Evolutionary conservation across 2,888 invertebrate genomes (phyloP).

Genomic region (Junonia oenone): DNA sequence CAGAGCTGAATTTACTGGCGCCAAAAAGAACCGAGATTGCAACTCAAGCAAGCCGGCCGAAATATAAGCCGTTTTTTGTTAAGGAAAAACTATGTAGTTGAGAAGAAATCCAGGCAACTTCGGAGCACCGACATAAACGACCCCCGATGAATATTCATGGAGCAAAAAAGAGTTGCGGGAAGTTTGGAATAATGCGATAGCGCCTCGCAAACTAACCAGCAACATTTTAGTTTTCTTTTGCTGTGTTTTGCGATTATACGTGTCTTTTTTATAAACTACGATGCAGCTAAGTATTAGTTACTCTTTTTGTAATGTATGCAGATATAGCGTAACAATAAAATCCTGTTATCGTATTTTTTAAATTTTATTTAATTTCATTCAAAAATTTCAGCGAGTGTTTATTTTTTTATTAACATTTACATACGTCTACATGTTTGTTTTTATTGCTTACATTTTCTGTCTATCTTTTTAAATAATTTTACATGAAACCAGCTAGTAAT

Average conservation of each 20-base stretch:
- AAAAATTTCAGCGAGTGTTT: too few species aligned
- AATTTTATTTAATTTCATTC: background rate
- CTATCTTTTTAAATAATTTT: too few species aligned
- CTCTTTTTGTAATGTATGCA: background rate
- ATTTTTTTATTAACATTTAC: too few species aligned
- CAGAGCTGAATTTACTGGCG: constrained; percentile 7
- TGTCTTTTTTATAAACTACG: background rate
- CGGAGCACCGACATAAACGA: constrained; percentile 22
- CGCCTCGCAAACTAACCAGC: constrained; percentile 9
- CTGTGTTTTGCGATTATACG: background rate
- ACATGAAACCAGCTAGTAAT: too few species aligned
- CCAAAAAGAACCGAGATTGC: constrained; percentile 7
- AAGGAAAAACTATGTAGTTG: constrained; percentile 10
- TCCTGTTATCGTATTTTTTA: background rate
- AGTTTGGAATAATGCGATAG: constrained; percentile 18
- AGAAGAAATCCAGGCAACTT: constrained; percentile 17
- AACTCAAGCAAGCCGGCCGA: constrained; percentile 4
- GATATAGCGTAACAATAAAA: background rate
- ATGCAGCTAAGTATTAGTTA: background rate
- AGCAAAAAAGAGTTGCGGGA: constrained; percentile 23
- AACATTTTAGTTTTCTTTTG: background rate
- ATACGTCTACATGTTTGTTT: too few species aligned
- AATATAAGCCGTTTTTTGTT: constrained; percentile 14
- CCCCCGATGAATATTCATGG: constrained; percentile 25
- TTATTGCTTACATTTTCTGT: too few species aligned